Percentiles rank a stretch among this genome's conserved stretches.
Evolutionary conservation across 2,113 vertebrate genomes (phyloP).

Genomic region (Pogona vitticeps): DNA sequence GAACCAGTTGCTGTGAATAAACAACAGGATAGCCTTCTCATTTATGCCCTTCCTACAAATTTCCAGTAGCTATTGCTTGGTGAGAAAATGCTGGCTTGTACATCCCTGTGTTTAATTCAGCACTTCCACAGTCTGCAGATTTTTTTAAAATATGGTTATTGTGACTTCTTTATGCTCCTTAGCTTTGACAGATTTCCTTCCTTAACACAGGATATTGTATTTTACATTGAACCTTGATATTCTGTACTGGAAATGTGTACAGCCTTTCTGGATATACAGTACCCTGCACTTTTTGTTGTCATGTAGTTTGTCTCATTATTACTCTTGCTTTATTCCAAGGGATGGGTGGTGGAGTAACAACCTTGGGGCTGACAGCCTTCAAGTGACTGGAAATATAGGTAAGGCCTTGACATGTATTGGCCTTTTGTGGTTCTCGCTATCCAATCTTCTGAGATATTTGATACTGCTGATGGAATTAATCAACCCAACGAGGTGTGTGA

Average conservation of each 20-base stretch:
- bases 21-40: neutral
- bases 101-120: too few species aligned
- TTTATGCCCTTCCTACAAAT: neutral
- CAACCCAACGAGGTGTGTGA: conserved; percentile 6
- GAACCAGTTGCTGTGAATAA: neutral
- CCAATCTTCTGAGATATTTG: neutral
- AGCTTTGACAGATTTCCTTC: neutral
- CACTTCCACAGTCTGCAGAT: neutral
- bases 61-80: neutral
- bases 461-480: conserved; percentile 12
- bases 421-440: neutral
- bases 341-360: neutral
- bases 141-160: neutral
- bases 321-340: neutral
- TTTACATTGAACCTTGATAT: neutral
- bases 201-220: neutral
- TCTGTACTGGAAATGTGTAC: neutral
- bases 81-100: neutral
- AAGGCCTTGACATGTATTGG: neutral
- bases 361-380: neutral
- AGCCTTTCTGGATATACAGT: neutral
- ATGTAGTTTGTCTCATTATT: neutral
- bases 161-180: neutral
- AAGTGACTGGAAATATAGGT: neutral
- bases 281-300: neutral